Conservation (phyloP, 2,797 vertebrate species). For the Halcyon leucocephala region DNA sequence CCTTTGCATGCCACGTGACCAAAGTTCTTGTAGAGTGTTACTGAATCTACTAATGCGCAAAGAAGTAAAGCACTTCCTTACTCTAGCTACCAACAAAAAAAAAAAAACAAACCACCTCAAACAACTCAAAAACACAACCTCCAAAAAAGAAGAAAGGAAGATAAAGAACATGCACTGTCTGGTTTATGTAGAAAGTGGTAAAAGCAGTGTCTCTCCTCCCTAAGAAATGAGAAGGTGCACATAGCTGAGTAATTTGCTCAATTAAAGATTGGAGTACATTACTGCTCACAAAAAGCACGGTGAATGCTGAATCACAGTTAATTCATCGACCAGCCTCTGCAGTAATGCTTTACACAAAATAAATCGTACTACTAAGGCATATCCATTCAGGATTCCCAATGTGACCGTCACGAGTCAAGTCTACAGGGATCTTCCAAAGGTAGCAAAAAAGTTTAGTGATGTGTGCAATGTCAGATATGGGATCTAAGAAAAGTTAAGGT, state of each 20-base stretch:
- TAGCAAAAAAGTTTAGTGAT: neutral
- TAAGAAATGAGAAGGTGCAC: neutral
- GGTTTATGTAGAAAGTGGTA: neutral
- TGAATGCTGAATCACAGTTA: neutral
- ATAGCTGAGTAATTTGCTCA: neutral
- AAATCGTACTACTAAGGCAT: neutral
- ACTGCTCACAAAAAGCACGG: neutral
- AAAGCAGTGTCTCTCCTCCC: neutral
- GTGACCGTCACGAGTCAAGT: neutral
- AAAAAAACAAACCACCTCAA: neutral
- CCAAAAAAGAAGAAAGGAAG: rapidly evolving
- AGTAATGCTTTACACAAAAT: neutral
- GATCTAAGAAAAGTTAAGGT: neutral
- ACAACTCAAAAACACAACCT: rapidly evolving
- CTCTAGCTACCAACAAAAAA: neutral
- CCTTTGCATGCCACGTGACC: neutral
- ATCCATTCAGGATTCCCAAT: neutral
- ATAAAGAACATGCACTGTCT: neutral
- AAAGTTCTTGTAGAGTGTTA: neutral
- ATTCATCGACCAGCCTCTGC: neutral
- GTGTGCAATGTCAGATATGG: neutral
- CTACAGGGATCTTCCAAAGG: neutral
- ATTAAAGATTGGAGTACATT: neutral
- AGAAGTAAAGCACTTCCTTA: neutral
- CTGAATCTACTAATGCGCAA: neutral